Evolutionary conservation across 1,140 invertebrate species (phyloP).

Genomic region (Pogonognathellus flavescens): DNA sequence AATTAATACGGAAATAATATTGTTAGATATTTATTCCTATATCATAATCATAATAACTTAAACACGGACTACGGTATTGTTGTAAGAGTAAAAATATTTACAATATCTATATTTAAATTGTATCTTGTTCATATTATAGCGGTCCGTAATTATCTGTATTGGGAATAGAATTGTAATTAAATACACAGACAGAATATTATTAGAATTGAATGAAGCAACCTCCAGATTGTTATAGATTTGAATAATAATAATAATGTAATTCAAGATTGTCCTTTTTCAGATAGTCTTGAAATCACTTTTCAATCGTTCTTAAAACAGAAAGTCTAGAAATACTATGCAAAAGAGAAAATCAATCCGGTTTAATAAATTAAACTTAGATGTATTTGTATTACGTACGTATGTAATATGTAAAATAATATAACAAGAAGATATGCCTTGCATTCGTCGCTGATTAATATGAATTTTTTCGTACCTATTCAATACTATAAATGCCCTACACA

Average conservation of each 20-base stretch:
- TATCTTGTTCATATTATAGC: no score
- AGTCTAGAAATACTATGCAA: background rate
- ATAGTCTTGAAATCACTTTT: background rate
- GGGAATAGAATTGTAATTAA: no score
- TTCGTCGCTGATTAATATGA: constrained; percentile 1
- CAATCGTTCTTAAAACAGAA: background rate
- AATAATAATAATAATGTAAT: background rate
- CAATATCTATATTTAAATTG: no score
- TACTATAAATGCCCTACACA: background rate
- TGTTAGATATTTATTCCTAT: no score
- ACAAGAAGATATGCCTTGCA: background rate
- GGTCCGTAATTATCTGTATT: no score
- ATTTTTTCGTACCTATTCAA: constrained; percentile 14
- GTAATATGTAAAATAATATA: no score
- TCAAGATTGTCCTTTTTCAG: background rate
- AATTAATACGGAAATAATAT: no score
- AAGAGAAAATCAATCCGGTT: background rate
- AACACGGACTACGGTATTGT: no score
- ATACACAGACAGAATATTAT: background rate
- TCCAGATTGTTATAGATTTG: background rate
- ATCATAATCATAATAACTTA: no score
- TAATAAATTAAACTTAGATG: background rate
- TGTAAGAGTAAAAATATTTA: no score
- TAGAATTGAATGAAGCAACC: no score
- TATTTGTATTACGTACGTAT: no score